Base-by-base conservation (phyloP, 35 echinoderm and acorn worm genomes). In the Apostichopus japonicus region DNA sequence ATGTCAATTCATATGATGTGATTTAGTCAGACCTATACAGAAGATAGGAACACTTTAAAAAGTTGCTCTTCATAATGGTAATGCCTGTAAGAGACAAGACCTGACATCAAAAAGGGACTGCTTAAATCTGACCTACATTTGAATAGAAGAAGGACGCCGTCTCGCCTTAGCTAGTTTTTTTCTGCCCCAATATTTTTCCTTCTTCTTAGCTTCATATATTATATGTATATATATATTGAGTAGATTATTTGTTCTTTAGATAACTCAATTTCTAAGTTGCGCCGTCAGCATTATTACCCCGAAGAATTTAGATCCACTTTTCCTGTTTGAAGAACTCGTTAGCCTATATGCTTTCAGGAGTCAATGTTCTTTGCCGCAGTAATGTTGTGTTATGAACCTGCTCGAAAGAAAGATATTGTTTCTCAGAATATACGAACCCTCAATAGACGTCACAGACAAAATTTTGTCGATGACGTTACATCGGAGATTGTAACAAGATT, bases 301-400 rank as follows among this genome's bases (percentile, higher is more conserved):
- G 14, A 75, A 75, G 71, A 75, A 75, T 75, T 75, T 75, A 75
- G 71, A 75, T 75, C 71, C 24, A 58, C 81, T 84, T 16, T 84
- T 51, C 15, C 54, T 84, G 81, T 84, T 84, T 84, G 81, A 84
- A 84, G 81, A 84, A 84, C 81, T 84, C 81, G 57, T 84, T 84
- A 84, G 56, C 81, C 81, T 58, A 84, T 55, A 84, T 84, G 16
- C n/a, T 19, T 19, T 22, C 22, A 16, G 57, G 14, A 23, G 81
- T 84, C 33, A 84, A 84, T 58, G 81, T 84, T 84, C 81, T 84
- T 23, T 57, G 78, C 19, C 19, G 16, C 24, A 24, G 23, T 58
- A 84, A 84, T 84, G n/a, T 57, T 84, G 21, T 84, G 16, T 84
- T 55, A 58, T 84, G 10, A 84, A 84, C 81, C 24, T 55, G 8